These are phyloP conservation scores for Thomomys bottae DNA, from an alignment of 2,113 vertebrate genomes.

Conservation along the genomic window DNA sequence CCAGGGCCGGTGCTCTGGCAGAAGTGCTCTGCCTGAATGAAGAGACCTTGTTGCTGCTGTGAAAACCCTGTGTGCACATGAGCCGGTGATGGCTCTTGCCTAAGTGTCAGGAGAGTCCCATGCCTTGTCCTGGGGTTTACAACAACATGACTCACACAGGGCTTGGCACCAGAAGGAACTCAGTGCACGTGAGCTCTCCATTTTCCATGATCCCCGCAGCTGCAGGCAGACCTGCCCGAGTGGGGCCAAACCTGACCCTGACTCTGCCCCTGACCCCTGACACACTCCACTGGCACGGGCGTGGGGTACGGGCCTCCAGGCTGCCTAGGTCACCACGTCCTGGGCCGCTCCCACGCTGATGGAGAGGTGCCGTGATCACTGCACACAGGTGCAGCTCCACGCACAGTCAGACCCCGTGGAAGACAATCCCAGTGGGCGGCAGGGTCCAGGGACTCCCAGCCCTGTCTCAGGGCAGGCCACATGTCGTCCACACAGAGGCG, in stretches of 20 bases:
- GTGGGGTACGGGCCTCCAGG: no score
- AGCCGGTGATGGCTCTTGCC: neutral
- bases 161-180: neutral
- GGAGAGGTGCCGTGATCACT: no score
- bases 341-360: neutral
- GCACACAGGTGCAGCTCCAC: no score
- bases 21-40: neutral
- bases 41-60: neutral
- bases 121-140: neutral
- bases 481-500: neutral
- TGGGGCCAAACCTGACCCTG: no score
- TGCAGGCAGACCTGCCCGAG: accelerated
- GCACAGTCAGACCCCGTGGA: neutral
- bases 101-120: neutral
- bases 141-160: neutral
- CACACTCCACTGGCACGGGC: neutral
- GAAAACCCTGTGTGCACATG: neutral
- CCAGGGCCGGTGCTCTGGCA: neutral
- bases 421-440: neutral
- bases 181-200: neutral
- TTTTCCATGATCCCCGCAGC: neutral
- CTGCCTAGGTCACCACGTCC: neutral
- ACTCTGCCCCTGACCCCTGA: no score
- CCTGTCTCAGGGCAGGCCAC: neutral
- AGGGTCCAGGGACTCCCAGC: neutral